Evolutionary conservation across 2,888 invertebrate species (phyloP), one percentile per base, ranked within the genome.

Genomic region (Pheosia tremula): DNA sequence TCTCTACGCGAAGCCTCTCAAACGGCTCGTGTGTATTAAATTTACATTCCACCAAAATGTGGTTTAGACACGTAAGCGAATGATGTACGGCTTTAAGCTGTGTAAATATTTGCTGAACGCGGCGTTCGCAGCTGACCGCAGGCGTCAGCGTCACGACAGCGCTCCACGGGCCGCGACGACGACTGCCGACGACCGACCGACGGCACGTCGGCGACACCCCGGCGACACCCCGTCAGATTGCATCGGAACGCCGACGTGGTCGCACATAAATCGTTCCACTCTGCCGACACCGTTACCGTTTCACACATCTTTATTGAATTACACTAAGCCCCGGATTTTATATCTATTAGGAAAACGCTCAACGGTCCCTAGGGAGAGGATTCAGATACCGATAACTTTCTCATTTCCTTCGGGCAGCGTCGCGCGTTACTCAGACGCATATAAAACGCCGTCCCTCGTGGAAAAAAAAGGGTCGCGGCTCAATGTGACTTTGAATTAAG

Each of bases 381-480:
- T 91, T 91, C 89, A 87, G 89, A 87, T 86, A 87, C 85, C 86
- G 91, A 91, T 91, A 92, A 91, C 90, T 89, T 92, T 90, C 89
- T 89, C 91, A 91, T 91, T 92, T 93, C 92, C 92, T 89, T 69
- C 83, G 84, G 85, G 81, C 82, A 82, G 79, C 78, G 75, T 72
- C 79, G 77, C 84, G 80, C 84, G 80, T 85, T 84, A 84, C 84
- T 84, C 83, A 80, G 80, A 79, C 82, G 80, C 79, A 77, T 84
- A 84, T 84, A 84, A 84, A 85, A 84, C 80, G 78, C 72, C 66
- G 69, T 78, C 80, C 81, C 77, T 71, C 60, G 75, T 75, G 82
- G 1, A 24, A 82, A 82, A 81, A 81, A 85, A 84, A 84, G 71
- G 76, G 69, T 72, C 77, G 61, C 63, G 72, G 71, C 68, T 72